Percentiles rank a stretch among this genome's conserved stretches.
phyloP scores from a whole-genome alignment of 2,113 vertebrate genomes.

The Plecturocebus donacophilus region DNA sequence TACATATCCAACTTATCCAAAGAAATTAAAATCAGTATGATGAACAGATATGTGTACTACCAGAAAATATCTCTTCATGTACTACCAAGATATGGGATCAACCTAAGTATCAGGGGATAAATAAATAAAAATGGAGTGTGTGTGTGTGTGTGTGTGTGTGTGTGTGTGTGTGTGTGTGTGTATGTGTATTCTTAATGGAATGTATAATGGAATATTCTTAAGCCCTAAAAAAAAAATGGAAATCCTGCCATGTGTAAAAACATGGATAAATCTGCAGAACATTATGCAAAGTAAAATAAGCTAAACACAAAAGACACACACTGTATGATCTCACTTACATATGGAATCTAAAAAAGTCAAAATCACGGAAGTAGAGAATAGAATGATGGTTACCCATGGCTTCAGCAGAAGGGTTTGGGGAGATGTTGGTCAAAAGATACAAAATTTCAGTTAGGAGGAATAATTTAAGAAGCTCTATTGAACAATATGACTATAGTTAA shows the following conservation, averaged over 20 bases:
- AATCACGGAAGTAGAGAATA: not conserved
- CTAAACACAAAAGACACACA: not conserved
- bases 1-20: not conserved
- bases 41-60: not conserved
- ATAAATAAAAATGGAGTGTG: not conserved
- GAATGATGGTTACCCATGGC: not conserved
- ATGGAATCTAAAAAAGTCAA: not conserved
- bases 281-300: not conserved
- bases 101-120: not conserved
- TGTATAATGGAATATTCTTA: not conserved
- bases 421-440: not conserved
- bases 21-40: not conserved
- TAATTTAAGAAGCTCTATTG: not conserved
- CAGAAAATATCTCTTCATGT: not conserved
- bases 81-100: not conserved
- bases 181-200: too few species aligned
- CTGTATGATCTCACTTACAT: not conserved
- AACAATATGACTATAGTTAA: not conserved
- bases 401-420: not conserved
- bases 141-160: too few species aligned
- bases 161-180: too few species aligned
- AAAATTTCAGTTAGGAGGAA: not conserved
- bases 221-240: not conserved
- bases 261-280: not conserved
- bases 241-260: not conserved